phyloP scores from a whole-genome alignment of 2,888 invertebrate species.

The Drosophila subsilvestris region DNA sequence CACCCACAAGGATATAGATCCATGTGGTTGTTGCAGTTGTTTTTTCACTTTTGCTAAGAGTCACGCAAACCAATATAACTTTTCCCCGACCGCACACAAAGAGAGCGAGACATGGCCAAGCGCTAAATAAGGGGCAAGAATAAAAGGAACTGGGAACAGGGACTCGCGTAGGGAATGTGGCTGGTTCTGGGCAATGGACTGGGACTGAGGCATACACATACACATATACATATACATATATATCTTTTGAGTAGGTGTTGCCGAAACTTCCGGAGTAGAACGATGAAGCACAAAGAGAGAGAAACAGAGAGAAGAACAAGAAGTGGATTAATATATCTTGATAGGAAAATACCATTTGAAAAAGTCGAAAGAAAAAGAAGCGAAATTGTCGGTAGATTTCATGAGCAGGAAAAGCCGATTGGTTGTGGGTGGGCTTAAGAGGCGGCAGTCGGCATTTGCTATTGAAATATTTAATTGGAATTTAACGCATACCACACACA shows the following conservation, averaged over 20 bases:
- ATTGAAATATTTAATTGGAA: constrained; percentile 80
- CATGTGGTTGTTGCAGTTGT: constrained; percentile 68
- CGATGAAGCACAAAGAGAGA: constrained; percentile 38
- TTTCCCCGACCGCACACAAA: constrained; percentile 74
- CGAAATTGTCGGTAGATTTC: constrained; percentile 22
- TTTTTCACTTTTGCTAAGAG: constrained; percentile 78
- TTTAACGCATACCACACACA: constrained; percentile 72
- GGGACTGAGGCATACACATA: background rate
- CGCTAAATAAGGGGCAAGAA: constrained; percentile 20
- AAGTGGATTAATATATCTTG: constrained; percentile 77
- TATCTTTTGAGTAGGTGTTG: constrained; percentile 75
- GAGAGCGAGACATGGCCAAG: constrained; percentile 63
- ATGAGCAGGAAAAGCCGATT: constrained; percentile 24
- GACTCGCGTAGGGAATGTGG: background rate
- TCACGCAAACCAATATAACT: constrained; percentile 80
- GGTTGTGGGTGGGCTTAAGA: constrained; percentile 34
- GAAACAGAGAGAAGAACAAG: constrained; percentile 24
- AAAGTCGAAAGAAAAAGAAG: constrained; percentile 31
- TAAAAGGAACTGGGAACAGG: background rate
- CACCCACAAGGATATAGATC: constrained; percentile 22
- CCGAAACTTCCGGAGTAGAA: constrained; percentile 76
- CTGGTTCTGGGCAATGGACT: background rate
- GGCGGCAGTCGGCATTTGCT: constrained; percentile 48
- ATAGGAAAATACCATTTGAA: constrained; percentile 50
- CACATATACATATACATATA: background rate